These are phyloP conservation scores for Synergus laeviventris DNA, from an alignment of 2,888 invertebrate genomes.

Conservation along the genomic window DNA sequence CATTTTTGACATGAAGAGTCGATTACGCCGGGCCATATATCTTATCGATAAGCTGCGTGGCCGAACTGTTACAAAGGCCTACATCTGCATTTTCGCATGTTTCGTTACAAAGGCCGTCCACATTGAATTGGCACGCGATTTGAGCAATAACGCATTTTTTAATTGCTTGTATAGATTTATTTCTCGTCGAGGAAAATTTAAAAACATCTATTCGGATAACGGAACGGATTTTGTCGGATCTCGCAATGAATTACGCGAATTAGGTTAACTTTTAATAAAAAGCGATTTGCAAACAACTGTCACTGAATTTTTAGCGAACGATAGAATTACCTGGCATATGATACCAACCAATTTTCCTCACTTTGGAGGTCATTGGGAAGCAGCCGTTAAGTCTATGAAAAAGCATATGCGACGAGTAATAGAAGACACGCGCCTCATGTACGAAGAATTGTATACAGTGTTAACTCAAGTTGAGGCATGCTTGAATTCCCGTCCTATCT, in stretches of 20 bases:
- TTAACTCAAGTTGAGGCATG: conserved; percentile 60
- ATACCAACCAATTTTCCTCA: conserved; percentile 42
- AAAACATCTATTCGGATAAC: conserved; percentile 61
- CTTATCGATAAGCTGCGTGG: not conserved
- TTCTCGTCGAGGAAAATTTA: conserved; percentile 59
- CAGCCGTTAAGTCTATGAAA: conserved; percentile 59
- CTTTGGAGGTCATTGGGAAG: too few relatives aligned
- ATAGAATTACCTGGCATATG: conserved; percentile 43
- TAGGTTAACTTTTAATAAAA: conserved; percentile 7
- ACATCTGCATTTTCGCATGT: conserved; percentile 59
- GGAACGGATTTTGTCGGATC: conserved; percentile 67
- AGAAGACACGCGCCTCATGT: conserved; percentile 54
- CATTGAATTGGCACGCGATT: conserved; percentile 60
- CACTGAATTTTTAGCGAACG: conserved; percentile 43
- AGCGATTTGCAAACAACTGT: conserved; percentile 18
- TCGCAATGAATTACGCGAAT: conserved; percentile 53
- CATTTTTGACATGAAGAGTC: conserved; percentile 38
- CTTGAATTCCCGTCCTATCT: conserved; percentile 62
- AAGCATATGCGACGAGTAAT: conserved; percentile 55
- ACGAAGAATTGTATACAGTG: conserved; percentile 61
- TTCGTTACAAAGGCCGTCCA: conserved; percentile 63
- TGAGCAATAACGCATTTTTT: conserved; percentile 59
- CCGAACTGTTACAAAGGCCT: conserved; percentile 12
- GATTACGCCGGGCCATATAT: conserved; percentile 39
- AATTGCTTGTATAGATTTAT: conserved; percentile 63